These are phyloP conservation scores for Amiota mariae DNA, from an alignment of 2,888 invertebrate genomes.

Conservation along the genomic window DNA sequence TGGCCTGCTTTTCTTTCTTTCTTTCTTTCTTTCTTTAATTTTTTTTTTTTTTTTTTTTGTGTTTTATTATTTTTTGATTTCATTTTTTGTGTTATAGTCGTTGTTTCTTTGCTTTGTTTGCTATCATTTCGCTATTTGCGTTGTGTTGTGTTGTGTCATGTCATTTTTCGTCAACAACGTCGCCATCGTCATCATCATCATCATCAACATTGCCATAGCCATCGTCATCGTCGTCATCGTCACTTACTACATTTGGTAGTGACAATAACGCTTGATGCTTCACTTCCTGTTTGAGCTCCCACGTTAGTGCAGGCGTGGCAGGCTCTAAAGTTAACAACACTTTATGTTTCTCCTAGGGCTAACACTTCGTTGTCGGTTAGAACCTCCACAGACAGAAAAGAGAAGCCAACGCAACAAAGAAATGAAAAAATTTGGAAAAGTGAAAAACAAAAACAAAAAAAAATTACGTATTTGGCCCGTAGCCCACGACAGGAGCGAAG, in stretches of 20 bases:
- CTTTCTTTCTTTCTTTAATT: too few relatives aligned
- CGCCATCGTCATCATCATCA: too few relatives aligned
- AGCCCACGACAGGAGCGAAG: slow-evolving; percentile 21
- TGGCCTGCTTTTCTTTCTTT: not conserved
- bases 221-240: too few relatives aligned
- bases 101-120: not conserved
- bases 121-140: slow-evolving; percentile 4
- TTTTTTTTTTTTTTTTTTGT: not conserved
- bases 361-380: slow-evolving; percentile 37
- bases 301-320: slow-evolving; percentile 11
- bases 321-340: not conserved
- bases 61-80: not conserved
- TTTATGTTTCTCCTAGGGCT: not conserved
- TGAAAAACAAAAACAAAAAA: not conserved
- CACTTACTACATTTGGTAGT: too few relatives aligned
- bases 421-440: not conserved
- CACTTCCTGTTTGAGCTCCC: not conserved
- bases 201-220: too few relatives aligned
- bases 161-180: too few relatives aligned
- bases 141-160: slow-evolving; percentile 8
- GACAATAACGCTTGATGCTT: too few relatives aligned
- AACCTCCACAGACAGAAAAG: not conserved
- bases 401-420: slow-evolving; percentile 1
- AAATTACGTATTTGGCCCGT: slow-evolving; percentile 37
- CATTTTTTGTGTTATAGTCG: not conserved